Evolutionary conservation across 2,113 vertebrate species (phyloP).

Genomic region (Galemys pyrenaicus): DNA sequence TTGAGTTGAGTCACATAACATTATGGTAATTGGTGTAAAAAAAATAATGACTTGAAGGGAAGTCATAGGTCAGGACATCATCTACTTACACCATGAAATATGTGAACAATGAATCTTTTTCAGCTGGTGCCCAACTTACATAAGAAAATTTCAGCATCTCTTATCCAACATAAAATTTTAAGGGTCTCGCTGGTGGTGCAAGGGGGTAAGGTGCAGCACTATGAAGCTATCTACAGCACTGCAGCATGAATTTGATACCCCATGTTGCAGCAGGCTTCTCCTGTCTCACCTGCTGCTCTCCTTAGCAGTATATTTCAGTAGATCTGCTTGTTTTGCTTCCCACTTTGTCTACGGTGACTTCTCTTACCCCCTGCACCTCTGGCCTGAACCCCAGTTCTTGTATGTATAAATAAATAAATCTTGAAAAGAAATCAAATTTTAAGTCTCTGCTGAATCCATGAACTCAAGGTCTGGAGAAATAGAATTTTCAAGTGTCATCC

Average conservation of each 20-base stretch:
- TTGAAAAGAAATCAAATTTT: slow-evolving; percentile 1
- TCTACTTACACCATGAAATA: neutral
- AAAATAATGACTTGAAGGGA: neutral
- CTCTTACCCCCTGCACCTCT: too few relatives aligned
- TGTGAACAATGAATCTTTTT: neutral
- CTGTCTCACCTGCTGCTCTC: too few relatives aligned
- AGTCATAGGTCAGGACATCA: neutral
- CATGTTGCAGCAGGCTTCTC: too few relatives aligned
- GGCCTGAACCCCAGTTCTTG: too few relatives aligned
- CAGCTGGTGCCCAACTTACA: neutral
- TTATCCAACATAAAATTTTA: slow-evolving; percentile 49
- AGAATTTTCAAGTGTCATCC: slow-evolving; percentile 76
- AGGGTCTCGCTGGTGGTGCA: slow-evolving; percentile 47
- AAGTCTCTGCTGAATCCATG: slow-evolving; percentile 54
- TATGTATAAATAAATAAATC: too few relatives aligned
- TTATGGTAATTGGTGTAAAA: slow-evolving; percentile 46
- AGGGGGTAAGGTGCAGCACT: too few relatives aligned
- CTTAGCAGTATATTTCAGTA: too few relatives aligned
- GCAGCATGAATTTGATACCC: too few relatives aligned
- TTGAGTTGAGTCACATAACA: neutral
- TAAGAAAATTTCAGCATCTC: slow-evolving; percentile 49
- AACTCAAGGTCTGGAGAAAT: slow-evolving; percentile 64
- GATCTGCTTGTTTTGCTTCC: too few relatives aligned
- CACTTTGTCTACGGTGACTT: too few relatives aligned
- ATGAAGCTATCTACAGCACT: too few relatives aligned